These are phyloP conservation scores for Chirona hameri DNA, from an alignment of 2,888 invertebrate genomes.

Conservation along the genomic window DNA sequence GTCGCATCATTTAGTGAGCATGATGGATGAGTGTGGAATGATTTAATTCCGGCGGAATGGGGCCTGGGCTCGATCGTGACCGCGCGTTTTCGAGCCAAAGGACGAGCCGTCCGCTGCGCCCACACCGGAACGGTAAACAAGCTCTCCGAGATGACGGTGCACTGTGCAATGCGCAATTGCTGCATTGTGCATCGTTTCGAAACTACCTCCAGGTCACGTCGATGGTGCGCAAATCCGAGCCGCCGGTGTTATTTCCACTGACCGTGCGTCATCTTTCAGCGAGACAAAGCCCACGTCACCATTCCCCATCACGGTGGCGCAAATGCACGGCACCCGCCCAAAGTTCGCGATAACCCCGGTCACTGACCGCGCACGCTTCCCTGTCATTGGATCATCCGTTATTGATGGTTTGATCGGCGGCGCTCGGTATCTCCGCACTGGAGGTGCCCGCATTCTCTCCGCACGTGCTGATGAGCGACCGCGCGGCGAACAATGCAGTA, in stretches of 20 bases:
- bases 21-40: slow-evolving; percentile 7
- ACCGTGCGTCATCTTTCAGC: not conserved
- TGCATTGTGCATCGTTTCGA: not conserved
- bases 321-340: not conserved
- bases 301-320: not conserved
- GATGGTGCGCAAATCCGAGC: not conserved
- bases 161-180: not conserved
- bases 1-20: not conserved
- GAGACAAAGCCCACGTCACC: too few species aligned
- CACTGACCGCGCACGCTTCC: not conserved
- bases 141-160: not conserved
- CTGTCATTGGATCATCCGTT: not conserved
- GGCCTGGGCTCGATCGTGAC: not conserved
- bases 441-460: not conserved
- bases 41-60: not conserved
- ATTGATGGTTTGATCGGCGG: not conserved
- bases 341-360: not conserved
- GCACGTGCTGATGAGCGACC: not conserved
- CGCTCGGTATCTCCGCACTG: not conserved
- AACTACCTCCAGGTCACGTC: not conserved
- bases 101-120: not conserved
- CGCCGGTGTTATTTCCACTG: not conserved
- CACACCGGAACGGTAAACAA: not conserved
- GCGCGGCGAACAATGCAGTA: not conserved
- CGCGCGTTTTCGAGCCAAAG: not conserved